A percentile compares a stretch with the other conserved stretches of the same genome.
These are phyloP conservation scores for Gallinago undulata DNA, from an alignment of 2,113 vertebrate species.

Conservation along the genomic window DNA sequence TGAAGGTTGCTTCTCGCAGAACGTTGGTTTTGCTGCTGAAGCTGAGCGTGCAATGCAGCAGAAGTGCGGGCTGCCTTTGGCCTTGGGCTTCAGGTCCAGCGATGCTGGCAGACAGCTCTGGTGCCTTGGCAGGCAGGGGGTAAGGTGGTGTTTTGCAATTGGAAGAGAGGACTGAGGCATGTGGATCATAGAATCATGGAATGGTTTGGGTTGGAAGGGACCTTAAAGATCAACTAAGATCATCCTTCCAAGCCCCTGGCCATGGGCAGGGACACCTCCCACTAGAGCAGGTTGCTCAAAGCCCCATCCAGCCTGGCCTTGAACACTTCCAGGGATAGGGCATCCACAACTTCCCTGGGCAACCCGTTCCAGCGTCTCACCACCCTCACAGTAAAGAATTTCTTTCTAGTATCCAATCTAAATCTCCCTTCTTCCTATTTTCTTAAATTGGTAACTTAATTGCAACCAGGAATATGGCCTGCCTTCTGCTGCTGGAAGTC, in stretches of 20 bases:
- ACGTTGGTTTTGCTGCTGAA: neutral
- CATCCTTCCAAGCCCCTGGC: no score
- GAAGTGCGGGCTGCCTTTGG: neutral
- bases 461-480: neutral
- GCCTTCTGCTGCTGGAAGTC: neutral
- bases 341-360: no score
- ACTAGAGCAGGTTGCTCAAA: no score
- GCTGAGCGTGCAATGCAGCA: neutral
- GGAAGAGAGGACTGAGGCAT: neutral
- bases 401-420: no score
- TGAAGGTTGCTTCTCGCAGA: neutral
- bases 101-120: accelerated
- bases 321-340: no score
- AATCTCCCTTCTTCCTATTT: no score
- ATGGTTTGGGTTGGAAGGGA: no score
- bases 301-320: no score
- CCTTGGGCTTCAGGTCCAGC: neutral
- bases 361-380: no score
- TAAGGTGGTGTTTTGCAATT: neutral
- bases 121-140: neutral
- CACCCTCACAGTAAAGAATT: no score
- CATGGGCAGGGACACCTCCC: no score
- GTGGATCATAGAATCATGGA: neutral
- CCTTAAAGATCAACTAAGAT: no score
- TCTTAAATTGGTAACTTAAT: neutral